Evolutionary conservation across 2,113 vertebrate genomes (phyloP).

Genomic region (Chlorodrepanis virens): DNA sequence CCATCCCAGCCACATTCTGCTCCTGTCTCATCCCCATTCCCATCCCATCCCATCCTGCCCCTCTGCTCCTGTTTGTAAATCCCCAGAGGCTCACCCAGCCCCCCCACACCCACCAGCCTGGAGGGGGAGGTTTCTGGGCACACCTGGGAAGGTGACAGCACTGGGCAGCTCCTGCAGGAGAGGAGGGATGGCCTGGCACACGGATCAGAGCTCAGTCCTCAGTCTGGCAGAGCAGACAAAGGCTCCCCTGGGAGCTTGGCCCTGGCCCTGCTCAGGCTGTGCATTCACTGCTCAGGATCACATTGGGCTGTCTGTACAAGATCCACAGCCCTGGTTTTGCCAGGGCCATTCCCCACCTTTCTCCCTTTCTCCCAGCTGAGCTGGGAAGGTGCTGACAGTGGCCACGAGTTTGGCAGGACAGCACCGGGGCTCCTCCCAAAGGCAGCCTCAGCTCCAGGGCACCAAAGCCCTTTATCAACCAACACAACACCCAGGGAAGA

Average conservation of each 20-base stretch:
- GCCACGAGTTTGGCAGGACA: background rate
- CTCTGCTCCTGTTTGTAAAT: background rate
- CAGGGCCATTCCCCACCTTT: background rate
- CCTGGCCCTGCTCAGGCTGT: background rate
- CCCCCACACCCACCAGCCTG: background rate
- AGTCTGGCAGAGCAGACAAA: background rate
- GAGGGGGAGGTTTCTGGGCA: background rate
- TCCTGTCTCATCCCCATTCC: background rate
- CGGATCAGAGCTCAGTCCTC: background rate
- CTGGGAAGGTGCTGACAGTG: background rate
- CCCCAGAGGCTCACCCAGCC: background rate
- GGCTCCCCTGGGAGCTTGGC: background rate
- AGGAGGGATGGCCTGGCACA: background rate
- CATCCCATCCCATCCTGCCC: background rate
- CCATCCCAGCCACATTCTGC: background rate
- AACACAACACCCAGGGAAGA: background rate
- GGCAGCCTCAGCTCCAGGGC: background rate
- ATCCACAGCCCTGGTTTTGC: background rate
- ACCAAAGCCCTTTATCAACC: background rate
- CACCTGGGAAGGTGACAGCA: fast-evolving
- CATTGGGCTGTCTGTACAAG: background rate
- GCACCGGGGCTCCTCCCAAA: background rate
- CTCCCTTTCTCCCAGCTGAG: background rate
- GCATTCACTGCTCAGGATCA: background rate
- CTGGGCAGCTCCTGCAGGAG: background rate